Base-by-base conservation (phyloP, 1,140 invertebrate genomes). In the Sarcophaga peregrina region DNA sequence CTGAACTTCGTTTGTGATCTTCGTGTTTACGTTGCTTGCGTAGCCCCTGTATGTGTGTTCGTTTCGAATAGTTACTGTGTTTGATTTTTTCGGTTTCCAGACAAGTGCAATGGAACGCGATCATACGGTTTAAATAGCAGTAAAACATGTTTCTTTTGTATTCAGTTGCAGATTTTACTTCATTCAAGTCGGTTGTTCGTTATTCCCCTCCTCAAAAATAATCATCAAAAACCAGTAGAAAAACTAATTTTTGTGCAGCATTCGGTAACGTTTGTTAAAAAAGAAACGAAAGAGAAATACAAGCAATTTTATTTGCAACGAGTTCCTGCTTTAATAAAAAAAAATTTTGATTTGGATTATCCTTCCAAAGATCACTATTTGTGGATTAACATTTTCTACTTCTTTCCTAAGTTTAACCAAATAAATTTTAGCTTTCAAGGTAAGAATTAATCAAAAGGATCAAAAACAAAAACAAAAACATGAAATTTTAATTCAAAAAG, bases 91-190 rank as follows among this genome's bases (percentile, higher is more conserved):
- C 7, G 58, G 20, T 68, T 9, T 68, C 20, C 62, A 68, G 6
- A n/a, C 17, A 68, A 68, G n/a, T 68, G 62, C 62, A 68, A 9
- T 68, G 62, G 62, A 68, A 68, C n/a, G 54, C 68, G 47, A 80
- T 83, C 72, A 45, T 54, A 73, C 80, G 83, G 74, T 75, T 83
- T 83, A 83, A 80, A 83, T 83, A 83, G 80, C 80, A 81, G 73
- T 52, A 62, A 83, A 83, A 83, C 83, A 83, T 83, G 83, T 83
- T 83, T 83, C 48, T 76, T 72, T 73, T 72, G 78, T 72, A 75
- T 52, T 82, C 83, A 83, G 83, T 83, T 83, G 83, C 83, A 83
- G 80, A 78, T 83, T 82, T 82, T 62, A 81, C 80, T 47, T 50
- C 80, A 20, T 82, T 47, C 81, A 81, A 83, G 72, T 68, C 78